Evolutionary conservation across 2,797 vertebrate species (phyloP).

Genomic region (Urocyon cinereoargenteus): DNA sequence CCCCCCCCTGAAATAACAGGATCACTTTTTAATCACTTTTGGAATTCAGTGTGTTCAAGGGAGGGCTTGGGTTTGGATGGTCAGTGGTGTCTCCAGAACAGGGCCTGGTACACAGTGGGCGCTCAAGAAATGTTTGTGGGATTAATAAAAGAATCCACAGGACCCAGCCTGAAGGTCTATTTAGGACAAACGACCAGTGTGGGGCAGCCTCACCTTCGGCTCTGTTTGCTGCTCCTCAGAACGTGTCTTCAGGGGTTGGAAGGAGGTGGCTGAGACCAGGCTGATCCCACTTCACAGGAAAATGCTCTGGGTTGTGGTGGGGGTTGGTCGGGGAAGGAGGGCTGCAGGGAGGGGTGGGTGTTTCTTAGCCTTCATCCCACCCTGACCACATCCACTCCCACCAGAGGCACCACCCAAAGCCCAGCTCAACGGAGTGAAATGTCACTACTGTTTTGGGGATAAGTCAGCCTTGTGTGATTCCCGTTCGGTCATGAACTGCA

Average conservation of each 20-base stretch:
- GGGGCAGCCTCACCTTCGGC: background rate
- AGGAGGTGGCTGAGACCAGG: background rate
- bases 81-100: background rate
- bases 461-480: accelerated
- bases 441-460: background rate
- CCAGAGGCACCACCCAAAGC: background rate
- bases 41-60: background rate
- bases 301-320: background rate
- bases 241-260: background rate
- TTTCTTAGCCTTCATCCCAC: background rate
- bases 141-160: background rate
- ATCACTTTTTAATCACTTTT: background rate
- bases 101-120: background rate
- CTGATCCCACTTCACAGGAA: background rate
- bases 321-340: background rate
- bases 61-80: background rate
- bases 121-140: background rate
- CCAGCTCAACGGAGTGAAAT: background rate
- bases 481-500: slow-evolving; percentile 40
- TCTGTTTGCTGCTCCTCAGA: background rate
- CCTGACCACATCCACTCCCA: background rate
- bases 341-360: background rate
- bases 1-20: background rate
- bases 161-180: background rate
- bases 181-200: background rate